Evolutionary conservation across 2,113 vertebrate genomes (phyloP).

Genomic region (Leuciscus idus): DNA sequence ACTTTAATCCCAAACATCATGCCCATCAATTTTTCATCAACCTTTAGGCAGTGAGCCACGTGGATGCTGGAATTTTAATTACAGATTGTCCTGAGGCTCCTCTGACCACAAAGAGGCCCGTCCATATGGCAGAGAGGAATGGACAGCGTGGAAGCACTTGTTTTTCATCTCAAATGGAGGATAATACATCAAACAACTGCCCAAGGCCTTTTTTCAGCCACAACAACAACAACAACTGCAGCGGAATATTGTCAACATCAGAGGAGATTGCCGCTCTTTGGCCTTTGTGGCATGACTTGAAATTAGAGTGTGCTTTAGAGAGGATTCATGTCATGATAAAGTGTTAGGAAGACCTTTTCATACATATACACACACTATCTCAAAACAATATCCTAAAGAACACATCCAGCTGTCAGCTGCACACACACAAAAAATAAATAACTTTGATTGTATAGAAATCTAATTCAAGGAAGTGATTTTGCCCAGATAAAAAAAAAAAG

Average conservation of each 20-base stretch:
- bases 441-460: background rate
- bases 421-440: background rate
- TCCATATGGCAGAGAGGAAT: constrained; percentile 44
- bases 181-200: constrained; percentile 51
- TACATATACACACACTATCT: background rate
- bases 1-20: constrained; percentile 58
- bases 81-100: constrained; percentile 52
- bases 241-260: constrained; percentile 42
- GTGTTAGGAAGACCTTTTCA: constrained; percentile 16
- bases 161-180: constrained; percentile 54
- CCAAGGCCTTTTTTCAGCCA: constrained; percentile 16
- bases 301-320: constrained; percentile 12
- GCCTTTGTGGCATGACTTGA: constrained; percentile 34
- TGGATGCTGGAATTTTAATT: constrained; percentile 65
- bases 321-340: constrained; percentile 7
- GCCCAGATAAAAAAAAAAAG: background rate
- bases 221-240: constrained; percentile 42
- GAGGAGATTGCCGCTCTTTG: constrained; percentile 26
- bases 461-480: background rate
- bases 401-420: background rate
- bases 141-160: constrained; percentile 33
- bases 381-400: background rate
- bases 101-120: constrained; percentile 45
- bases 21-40: constrained; percentile 62
- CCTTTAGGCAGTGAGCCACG: constrained; percentile 55